phyloP scores from a whole-genome alignment of 2,797 vertebrate species.

The Sebastes paucispinis region DNA sequence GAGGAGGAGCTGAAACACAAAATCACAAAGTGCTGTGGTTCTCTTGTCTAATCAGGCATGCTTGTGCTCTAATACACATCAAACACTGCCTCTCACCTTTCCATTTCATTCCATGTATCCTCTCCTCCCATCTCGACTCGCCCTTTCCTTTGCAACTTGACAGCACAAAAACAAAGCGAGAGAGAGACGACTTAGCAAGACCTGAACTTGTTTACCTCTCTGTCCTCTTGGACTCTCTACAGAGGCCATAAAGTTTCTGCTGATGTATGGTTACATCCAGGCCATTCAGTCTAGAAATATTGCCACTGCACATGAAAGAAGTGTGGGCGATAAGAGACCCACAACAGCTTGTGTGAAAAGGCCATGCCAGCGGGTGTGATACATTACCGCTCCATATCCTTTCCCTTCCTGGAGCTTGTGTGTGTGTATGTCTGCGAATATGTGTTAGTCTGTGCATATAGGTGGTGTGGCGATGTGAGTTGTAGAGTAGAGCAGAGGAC shows the following conservation, averaged over 20 bases:
- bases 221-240: constrained; percentile 31
- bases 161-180: constrained; percentile 38
- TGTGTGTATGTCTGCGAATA: constrained; percentile 18
- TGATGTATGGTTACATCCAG: constrained; percentile 57
- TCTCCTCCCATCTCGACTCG: constrained; percentile 26
- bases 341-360: constrained; percentile 68
- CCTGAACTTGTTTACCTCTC: constrained; percentile 39
- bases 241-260: constrained; percentile 38
- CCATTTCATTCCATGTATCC: neutral
- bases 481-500: constrained; percentile 8
- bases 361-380: constrained; percentile 58
- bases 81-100: constrained; percentile 41
- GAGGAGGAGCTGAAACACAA: constrained; percentile 50
- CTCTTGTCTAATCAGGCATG: constrained; percentile 58
- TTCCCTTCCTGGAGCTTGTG: constrained; percentile 21
- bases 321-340: constrained; percentile 59
- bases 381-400: constrained; percentile 55
- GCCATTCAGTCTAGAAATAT: constrained; percentile 54
- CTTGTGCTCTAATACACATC: constrained; percentile 48
- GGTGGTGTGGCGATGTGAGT: constrained; percentile 13
- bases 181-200: neutral
- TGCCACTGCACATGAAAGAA: constrained; percentile 54
- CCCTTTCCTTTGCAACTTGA: constrained; percentile 29
- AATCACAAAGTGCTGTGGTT: constrained; percentile 48
- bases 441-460: constrained; percentile 32